These are phyloP conservation scores for Grantiella picta DNA, from an alignment of 2,113 vertebrate genomes.

Conservation along the genomic window DNA sequence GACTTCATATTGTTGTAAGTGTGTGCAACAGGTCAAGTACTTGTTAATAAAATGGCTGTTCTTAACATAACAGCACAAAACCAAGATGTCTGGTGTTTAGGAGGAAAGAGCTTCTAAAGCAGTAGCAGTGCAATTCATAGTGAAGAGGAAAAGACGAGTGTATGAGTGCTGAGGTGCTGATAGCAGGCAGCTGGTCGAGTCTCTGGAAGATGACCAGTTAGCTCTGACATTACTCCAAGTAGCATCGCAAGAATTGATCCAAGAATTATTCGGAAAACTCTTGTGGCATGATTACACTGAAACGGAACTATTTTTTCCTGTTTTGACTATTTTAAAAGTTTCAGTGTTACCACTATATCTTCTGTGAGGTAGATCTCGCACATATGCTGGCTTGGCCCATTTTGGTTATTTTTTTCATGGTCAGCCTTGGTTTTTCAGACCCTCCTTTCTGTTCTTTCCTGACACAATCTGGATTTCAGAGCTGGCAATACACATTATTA, in stretches of 20 bases:
- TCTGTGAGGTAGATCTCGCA: conserved; percentile 1
- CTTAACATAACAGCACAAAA: conserved; percentile 1
- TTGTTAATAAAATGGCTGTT: neutral
- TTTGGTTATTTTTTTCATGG: neutral
- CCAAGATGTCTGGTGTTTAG: neutral
- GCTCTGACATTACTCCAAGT: conserved; percentile 35
- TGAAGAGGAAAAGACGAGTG: neutral
- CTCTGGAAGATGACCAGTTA: conserved; percentile 6
- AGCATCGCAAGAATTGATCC: conserved; percentile 21
- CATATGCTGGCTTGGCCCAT: neutral
- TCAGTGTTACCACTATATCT: conserved; percentile 20
- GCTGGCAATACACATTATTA: neutral
- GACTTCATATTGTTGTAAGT: neutral
- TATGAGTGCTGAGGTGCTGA: neutral
- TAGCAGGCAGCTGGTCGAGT: conserved; percentile 33
- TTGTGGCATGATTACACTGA: conserved; percentile 25
- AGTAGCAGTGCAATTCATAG: neutral
- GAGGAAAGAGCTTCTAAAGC: neutral
- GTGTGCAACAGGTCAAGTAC: neutral
- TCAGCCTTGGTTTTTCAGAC: neutral
- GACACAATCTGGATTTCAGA: neutral
- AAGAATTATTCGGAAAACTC: conserved; percentile 29
- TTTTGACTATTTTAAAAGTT: conserved; percentile 51
- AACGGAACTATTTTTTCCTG: conserved; percentile 50
- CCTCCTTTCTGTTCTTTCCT: neutral